Evolutionary conservation across 2,888 invertebrate genomes (phyloP), one percentile per base, ranked within the genome.

Genomic region (Cataglyphis altisquamis): DNA sequence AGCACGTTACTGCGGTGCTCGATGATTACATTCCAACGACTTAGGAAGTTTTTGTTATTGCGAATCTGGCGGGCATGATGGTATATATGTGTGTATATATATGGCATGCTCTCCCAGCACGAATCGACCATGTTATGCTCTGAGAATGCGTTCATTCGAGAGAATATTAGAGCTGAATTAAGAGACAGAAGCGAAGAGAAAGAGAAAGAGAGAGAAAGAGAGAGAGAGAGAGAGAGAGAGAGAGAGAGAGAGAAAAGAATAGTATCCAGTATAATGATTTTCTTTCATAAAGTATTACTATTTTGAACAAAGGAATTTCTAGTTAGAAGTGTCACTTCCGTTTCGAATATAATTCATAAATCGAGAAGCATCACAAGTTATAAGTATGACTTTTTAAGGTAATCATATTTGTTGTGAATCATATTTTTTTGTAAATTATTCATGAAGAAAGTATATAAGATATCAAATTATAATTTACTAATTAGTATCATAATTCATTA

Each of bases 21-120:
- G 85, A 80, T 86, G 82, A 88, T 89, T 90, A 86, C 89, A 84
- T 89, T 88, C 85, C 84, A 82, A 48, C 86, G 67, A 73, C 77
- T 83, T 80, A 57, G 64, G 32, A 63, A 72, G 72, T 85, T 89
- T 89, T 90, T 89, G 83, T 72, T 73, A 55, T 21, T 62, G 57
- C 67, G 41, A 67, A 75, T 68, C 67, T 36, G 55, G 63, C 75
- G 25, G 67, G 70, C 52, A 64, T 29, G 68, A 9, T 52, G 32
- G 57, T 66, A 21, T 39, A 60, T 62, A 25, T 25, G 6, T 62
- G 6, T 18, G 18, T 8, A 63, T 18, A n/a, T 63, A 39, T 25
- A 12, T 63, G 32, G 60, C 29, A n/a, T 64, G 36, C 62, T 60
- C 62, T 68, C 32, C 45, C 60, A 48, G 60, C 72, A 12, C 60